A percentile compares a stretch with the other conserved stretches of the same genome.
phyloP scores from a whole-genome alignment of 2,888 invertebrate genomes.

The Acanthosepion esculentum region DNA sequence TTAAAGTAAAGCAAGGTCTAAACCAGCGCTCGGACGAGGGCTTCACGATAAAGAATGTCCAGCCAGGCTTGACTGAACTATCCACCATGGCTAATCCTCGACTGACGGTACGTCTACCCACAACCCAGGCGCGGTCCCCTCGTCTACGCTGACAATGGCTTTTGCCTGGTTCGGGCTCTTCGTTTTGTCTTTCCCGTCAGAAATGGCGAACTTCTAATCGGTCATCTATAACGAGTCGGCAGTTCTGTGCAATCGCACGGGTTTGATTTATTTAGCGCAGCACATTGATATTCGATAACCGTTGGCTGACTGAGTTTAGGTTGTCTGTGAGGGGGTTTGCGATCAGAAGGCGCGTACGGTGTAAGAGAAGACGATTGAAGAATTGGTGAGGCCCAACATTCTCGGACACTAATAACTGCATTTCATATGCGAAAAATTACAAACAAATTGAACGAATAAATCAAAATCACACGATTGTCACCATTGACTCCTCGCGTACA shows the following conservation, averaged over 20 bases:
- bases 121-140: background rate
- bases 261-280: background rate
- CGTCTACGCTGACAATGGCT: background rate
- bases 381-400: too few relatives aligned
- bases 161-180: background rate
- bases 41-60: conserved; percentile 2
- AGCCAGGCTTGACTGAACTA: background rate
- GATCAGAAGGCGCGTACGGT: too few relatives aligned
- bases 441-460: too few relatives aligned
- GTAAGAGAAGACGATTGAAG: too few relatives aligned
- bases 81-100: conserved; percentile 33
- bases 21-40: background rate
- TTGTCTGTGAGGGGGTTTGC: background rate
- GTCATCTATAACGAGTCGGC: background rate
- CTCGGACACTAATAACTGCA: too few relatives aligned
- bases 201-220: background rate
- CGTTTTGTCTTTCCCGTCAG: background rate
- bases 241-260: too few relatives aligned
- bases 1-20: background rate
- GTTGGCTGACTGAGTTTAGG: background rate
- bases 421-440: too few relatives aligned
- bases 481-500: too few relatives aligned
- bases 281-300: background rate
- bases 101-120: background rate
- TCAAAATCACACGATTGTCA: too few relatives aligned